Evolutionary conservation across 2,888 invertebrate genomes (phyloP), one percentile per base, ranked within the genome.

Genomic region (Epiblema foenella): DNA sequence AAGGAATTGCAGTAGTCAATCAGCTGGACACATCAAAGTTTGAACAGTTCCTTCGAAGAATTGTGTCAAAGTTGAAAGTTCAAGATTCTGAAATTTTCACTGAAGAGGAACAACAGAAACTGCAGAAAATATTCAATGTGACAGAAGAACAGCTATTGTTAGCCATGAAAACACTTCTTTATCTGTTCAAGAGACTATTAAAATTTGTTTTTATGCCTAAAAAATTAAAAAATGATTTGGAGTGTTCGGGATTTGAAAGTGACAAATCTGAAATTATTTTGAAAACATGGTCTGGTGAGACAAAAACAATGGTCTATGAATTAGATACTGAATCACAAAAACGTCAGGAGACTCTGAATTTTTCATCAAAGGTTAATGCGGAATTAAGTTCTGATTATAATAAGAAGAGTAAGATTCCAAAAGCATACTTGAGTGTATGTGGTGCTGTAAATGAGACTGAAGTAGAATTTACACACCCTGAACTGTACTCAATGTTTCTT

Each of bases 141-240:
- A 83, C 85, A 70, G 83, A 86, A 76, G 89, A 88, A 51, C 83
- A 76, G 63, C 79, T 93, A 64, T 73, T 81, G 1, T 69, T 92
- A 66, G 82, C 85, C 17, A 86, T 92, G 9, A 92, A 90, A 85
- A 88, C 90, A 49, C 77, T 90, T 52, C 78, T 88, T 33, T 92
- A 89, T 77, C 75, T 93, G 68, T 87, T 87, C 54, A 92, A 88
- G 79, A 87, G 85, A 76, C 80, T 89, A 74, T 72, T 89, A 1
- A 93, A 90, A 75, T 93, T 81, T 75, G 89, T 93, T 66, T 89
- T 92, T 74, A 91, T 91, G 90, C 93, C 93, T 17, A 68, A 75
- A n/a, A 78, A 89, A 78, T 81, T 93, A 39, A 91, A 88, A 78
- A 83, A 74, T 74, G 89, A 92, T 80, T 79, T 93, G 9, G 82